Conservation (phyloP, 1,140 invertebrate species). For the Macrotrachela quadricornifera region DNA sequence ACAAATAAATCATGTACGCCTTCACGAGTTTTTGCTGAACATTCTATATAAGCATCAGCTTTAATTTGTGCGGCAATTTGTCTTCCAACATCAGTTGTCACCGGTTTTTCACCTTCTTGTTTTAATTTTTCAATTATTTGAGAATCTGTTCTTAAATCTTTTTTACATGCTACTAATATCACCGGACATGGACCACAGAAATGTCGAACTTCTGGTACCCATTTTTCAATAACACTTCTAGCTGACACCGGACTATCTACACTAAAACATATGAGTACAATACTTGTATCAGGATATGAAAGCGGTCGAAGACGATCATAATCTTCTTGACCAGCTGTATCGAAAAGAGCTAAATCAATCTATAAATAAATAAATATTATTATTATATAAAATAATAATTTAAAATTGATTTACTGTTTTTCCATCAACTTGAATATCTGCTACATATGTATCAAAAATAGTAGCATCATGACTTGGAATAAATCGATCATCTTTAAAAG, state of each 20-base stretch:
- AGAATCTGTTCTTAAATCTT: too few relatives aligned
- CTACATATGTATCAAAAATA: constrained; percentile 48
- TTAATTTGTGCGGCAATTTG: constrained; percentile 11
- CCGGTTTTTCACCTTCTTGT: background rate
- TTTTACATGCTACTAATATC: constrained; percentile 19
- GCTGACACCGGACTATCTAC: constrained; percentile 24
- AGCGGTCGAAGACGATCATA: constrained; percentile 77
- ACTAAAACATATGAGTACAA: constrained; percentile 26
- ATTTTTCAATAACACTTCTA: constrained; percentile 28
- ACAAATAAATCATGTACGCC: constrained; percentile 2
- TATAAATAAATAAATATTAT: background rate
- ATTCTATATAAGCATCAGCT: constrained; percentile 15
- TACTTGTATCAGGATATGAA: constrained; percentile 86
- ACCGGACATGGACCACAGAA: constrained; percentile 30
- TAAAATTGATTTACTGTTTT: background rate
- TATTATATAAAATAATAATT: background rate
- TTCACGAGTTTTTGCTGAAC: constrained; percentile 10
- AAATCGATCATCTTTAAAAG: constrained; percentile 28
- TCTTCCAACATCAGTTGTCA: constrained; percentile 11
- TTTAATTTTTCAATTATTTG: too few relatives aligned
- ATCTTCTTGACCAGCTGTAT: constrained; percentile 83
- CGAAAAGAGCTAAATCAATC: constrained; percentile 17
- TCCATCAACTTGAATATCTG: background rate
- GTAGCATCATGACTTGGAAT: constrained; percentile 15
- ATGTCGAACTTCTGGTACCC: constrained; percentile 30